phyloP scores from a whole-genome alignment of 2,888 invertebrate species.

The Mimumesa dahlbomi region DNA sequence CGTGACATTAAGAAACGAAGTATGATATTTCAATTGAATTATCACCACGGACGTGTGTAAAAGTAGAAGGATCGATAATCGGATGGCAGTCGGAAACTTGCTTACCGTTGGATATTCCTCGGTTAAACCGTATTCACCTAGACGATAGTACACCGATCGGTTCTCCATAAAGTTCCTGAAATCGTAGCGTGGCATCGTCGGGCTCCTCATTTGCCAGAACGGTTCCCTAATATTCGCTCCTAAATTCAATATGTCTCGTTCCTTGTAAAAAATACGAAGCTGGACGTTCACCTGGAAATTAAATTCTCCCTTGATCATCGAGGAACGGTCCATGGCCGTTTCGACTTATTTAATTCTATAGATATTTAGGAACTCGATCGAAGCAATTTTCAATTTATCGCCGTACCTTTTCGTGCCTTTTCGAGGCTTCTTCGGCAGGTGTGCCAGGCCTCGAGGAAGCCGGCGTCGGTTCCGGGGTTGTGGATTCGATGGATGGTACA shows the following conservation, averaged over 20 bases:
- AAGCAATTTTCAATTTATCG: not conserved
- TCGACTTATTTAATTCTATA: too few relatives aligned
- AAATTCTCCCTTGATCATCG: too few relatives aligned
- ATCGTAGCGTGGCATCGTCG: slow-evolving; percentile 83
- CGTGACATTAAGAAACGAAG: not conserved
- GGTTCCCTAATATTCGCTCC: slow-evolving; percentile 82
- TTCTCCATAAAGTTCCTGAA: slow-evolving; percentile 84
- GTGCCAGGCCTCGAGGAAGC: slow-evolving; percentile 57
- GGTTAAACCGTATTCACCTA: slow-evolving; percentile 82
- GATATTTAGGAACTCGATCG: too few relatives aligned
- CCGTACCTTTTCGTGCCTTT: slow-evolving; percentile 34
- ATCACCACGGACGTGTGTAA: too few relatives aligned
- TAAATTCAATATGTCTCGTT: slow-evolving; percentile 84
- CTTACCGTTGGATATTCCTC: slow-evolving; percentile 83
- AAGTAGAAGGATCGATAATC: not conserved
- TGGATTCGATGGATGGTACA: slow-evolving; percentile 82
- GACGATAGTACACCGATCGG: slow-evolving; percentile 84
- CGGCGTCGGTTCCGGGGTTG: slow-evolving; percentile 50
- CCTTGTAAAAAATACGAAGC: slow-evolving; percentile 80
- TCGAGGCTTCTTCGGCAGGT: slow-evolving; percentile 37
- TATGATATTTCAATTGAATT: not conserved
- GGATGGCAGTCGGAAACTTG: not conserved
- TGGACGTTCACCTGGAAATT: slow-evolving; percentile 28
- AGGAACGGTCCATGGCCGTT: too few relatives aligned
- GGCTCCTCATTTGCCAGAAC: slow-evolving; percentile 83